phyloP scores from a whole-genome alignment of 2,113 vertebrate genomes.

The Osmerus mordax region DNA sequence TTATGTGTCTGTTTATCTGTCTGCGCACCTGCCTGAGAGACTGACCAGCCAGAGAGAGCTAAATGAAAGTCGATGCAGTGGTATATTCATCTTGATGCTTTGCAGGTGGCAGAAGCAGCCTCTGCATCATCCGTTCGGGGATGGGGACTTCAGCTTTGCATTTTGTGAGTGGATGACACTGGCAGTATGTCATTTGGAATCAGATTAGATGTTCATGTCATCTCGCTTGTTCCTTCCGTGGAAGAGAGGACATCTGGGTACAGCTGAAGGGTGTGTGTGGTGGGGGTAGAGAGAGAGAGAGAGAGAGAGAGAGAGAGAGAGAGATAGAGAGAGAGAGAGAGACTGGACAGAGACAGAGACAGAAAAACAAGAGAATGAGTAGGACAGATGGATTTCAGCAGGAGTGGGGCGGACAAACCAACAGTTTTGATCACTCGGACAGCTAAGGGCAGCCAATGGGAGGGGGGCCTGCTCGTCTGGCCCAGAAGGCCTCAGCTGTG shows the following conservation, averaged over 20 bases:
- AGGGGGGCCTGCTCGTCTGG: conserved; percentile 34
- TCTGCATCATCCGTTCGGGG: conserved; percentile 24
- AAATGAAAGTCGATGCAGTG: not conserved
- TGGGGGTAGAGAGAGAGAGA: not conserved
- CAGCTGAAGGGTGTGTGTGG: not conserved
- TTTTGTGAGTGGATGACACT: conserved; percentile 17
- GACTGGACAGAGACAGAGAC: not conserved
- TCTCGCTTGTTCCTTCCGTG: not conserved
- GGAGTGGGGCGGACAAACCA: conserved; percentile 25
- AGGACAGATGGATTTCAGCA: conserved; percentile 21
- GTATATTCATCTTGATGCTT: conserved; percentile 36
- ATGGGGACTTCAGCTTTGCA: conserved; percentile 12
- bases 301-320: not conserved
- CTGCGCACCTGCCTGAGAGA: no score
- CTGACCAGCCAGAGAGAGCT: not conserved
- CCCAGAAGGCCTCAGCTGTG: conserved; percentile 56
- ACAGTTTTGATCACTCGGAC: conserved; percentile 16
- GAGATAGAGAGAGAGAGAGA: not conserved
- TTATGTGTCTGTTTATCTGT: no score
- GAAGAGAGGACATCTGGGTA: conserved; percentile 24
- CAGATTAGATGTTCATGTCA: conserved; percentile 23
- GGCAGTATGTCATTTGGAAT: conserved; percentile 21
- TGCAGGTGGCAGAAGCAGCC: conserved; percentile 47
- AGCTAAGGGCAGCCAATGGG: conserved; percentile 38
- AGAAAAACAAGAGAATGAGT: not conserved